Base-by-base conservation (phyloP, 1,140 invertebrate species). In the Armadillidium nasatum region DNA sequence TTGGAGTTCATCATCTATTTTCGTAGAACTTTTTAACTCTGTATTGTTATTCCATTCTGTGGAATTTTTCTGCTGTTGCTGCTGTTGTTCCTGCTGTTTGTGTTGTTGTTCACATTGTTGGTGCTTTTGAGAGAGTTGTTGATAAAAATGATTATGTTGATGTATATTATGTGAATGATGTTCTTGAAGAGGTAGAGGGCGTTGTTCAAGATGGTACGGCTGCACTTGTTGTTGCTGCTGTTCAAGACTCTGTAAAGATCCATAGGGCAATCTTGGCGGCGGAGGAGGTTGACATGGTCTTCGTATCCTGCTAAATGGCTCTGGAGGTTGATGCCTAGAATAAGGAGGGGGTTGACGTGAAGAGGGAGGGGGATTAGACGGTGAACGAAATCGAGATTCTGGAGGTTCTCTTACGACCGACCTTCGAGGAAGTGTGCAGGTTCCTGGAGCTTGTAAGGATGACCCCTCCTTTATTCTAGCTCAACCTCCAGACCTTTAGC, bases 321-420 rank as follows among this genome's bases (percentile, higher is more conserved):
- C 50, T 19, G 50, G 50, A 19, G 50, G 50, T 7, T 60, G 50
- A 23, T 78, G 77, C 66, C 77, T 74, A 23, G 77, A 76, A 69
- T 76, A 77, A 13, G 80, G 80, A 9, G 76, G 75, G 45, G 80
- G 80, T 45, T 81, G 77, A 21, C 77, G 69, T 33, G 75, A 75
- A 3, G 74, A 43, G 3, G 80, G 77, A 7, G 79, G 77, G 6
- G 79, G 79, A 19, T 81, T 81, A 10, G 79, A 81, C 15, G 79
- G 79, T 3, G 79, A 80, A n/a, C 79, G 22, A 69, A 70, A 76
- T 11, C 78, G 71, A 0, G 7, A 33, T 15, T 23, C 44, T 3
- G 66, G 54, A 0, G 73, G 66, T 11, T 78, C 79, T 46, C 75
- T 74, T 0, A 60, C 60, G 0, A 81, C 10, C 0, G 76, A 71